Evolutionary conservation across 2,113 vertebrate species (phyloP).

Genomic region (Eonycteris spelaea): DNA sequence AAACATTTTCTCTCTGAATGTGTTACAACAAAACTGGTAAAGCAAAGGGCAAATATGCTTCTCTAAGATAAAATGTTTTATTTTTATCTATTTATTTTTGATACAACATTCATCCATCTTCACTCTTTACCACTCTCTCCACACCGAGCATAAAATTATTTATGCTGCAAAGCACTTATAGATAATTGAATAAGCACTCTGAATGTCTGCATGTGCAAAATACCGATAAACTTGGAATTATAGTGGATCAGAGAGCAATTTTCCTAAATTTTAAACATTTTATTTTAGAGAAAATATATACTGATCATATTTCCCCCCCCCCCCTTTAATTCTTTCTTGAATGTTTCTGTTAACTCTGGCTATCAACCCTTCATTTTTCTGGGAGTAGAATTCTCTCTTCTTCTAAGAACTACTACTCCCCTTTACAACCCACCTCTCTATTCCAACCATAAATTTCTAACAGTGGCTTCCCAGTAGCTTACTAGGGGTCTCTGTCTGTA

Average conservation of each 20-base stretch:
- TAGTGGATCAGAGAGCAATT: not conserved
- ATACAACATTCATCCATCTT: not conserved
- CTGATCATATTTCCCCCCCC: not conserved
- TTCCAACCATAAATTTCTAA: not conserved
- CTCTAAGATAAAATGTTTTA: not conserved
- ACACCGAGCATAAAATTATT: not conserved
- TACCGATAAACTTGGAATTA: not conserved
- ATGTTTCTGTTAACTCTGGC: not conserved
- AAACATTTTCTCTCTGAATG: not conserved
- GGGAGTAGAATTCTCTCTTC: not conserved
- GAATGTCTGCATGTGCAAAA: not conserved
- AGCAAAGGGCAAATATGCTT: not conserved
- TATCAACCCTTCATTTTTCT: not conserved
- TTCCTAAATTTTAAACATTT: not conserved
- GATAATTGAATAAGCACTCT: not conserved
- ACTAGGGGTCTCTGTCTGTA: not conserved
- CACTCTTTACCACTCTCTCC: not conserved
- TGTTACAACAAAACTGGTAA: not conserved
- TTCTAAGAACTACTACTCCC: not conserved
- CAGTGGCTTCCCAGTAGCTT: not conserved
- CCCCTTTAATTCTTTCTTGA: not conserved
- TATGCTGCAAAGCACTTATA: not conserved
- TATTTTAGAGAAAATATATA: not conserved
- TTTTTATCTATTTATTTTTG: not conserved
- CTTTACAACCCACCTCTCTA: not conserved